phyloP scores from a whole-genome alignment of 2,113 vertebrate genomes.

The Pelecanoides urinatrix region DNA sequence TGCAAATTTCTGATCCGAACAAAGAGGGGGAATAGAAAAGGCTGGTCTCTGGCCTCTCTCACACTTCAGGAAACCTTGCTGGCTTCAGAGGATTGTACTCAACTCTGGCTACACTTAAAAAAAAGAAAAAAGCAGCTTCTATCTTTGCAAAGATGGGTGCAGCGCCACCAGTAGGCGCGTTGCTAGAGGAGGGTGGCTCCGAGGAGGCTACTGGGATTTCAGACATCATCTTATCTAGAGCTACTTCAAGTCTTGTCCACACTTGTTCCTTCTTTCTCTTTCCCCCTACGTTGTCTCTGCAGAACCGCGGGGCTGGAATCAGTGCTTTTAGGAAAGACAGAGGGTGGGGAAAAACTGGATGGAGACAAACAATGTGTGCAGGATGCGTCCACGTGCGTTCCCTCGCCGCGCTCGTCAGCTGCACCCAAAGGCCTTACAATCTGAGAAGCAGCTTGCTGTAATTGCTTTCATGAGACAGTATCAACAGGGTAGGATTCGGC shows the following conservation, averaged over 20 bases:
- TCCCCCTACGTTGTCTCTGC: neutral
- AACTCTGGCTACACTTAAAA: neutral
- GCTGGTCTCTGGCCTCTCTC: slow-evolving; percentile 6
- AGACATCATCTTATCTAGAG: neutral
- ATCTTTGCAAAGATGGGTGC: neutral
- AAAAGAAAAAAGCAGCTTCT: neutral
- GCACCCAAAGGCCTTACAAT: neutral
- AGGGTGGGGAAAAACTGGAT: neutral
- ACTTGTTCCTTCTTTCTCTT: neutral
- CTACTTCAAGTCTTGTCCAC: neutral
- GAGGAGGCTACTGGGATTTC: neutral
- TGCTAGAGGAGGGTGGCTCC: neutral
- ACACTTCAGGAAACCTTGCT: neutral
- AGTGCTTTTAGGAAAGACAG: neutral
- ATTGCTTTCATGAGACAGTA: neutral
- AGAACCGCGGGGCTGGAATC: neutral
- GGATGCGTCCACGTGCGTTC: neutral
- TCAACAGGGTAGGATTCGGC: neutral
- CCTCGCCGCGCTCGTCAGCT: fast-evolving
- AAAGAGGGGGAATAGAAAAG: slow-evolving; percentile 25
- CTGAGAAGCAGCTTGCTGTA: neutral
- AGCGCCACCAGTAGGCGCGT: neutral
- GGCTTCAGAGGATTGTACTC: neutral
- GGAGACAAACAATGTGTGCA: neutral
- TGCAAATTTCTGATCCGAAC: slow-evolving; percentile 45